Base-by-base conservation (phyloP, 2,113 vertebrate genomes). In the Hystrix cristata region DNA sequence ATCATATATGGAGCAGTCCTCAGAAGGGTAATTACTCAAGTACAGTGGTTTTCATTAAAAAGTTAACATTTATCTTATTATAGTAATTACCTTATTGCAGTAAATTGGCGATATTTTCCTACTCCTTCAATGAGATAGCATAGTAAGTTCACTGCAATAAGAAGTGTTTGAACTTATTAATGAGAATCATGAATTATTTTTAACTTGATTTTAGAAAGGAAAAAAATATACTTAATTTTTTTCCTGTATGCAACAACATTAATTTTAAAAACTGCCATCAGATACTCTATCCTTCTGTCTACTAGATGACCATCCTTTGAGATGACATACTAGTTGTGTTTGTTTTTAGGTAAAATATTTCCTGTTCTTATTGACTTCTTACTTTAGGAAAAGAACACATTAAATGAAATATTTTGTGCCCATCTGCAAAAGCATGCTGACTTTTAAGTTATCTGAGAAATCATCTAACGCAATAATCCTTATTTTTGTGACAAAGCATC, bases 21-120 rank as follows among this genome's bases (percentile, higher is more conserved):
- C 94, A 3, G 95, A 97, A 98, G 96, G 94, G 97, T 96, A 96
- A 97, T 98, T 98, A 97, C 94, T 98, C 98, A 98, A 95, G 80
- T 96, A 95, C 97, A 95, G 98, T 97, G 96, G 96, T 97, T 98
- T 98, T 97, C 98, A 98, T 98, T 97, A 97, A 97, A 98, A 98
- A 98, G 98, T 98, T 98, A 98, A 97, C 98, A 97, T 98, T 98
- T 97, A 97, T 98, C 98, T 97, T 97, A 97, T 98, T 96, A 96
- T 43, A 83, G 92, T 97, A 97, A 98, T 98, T 98, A 98, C 97
- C 95, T 97, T 97, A 97, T 97, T 97, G 97, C 97, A 94, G 96
- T 97, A 98, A 98, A 97, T 97, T 95, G 96, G 97, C n/a, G 87
- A 96, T 97, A 97, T 96, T 97, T 98, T 95, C 95, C 59, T 95